These are phyloP conservation scores for Sebastes minor DNA, from an alignment of 2,797 vertebrate species.

Conservation along the genomic window DNA sequence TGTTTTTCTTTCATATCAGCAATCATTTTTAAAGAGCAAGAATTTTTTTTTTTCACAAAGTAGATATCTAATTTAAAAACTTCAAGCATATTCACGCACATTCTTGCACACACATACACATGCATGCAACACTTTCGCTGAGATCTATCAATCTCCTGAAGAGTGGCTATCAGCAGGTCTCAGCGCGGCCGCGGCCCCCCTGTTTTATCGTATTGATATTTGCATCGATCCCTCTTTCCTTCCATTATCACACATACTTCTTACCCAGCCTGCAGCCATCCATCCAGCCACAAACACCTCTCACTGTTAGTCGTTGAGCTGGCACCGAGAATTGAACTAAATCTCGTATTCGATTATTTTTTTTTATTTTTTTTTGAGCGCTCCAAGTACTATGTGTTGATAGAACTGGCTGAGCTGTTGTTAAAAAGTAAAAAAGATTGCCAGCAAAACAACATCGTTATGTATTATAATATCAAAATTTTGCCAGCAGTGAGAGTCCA, in stretches of 20 bases:
- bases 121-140: background rate
- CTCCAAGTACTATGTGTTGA: conserved; percentile 20
- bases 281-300: conserved; percentile 44
- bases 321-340: conserved; percentile 35
- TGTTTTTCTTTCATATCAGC: background rate
- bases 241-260: conserved; percentile 76
- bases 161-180: conserved; percentile 59
- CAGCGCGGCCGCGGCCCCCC: conserved; percentile 23
- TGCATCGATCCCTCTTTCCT: conserved; percentile 73
- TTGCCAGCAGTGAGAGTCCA: background rate
- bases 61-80: conserved; percentile 13
- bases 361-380: conserved; percentile 22
- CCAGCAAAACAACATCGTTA: background rate
- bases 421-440: conserved; percentile 17
- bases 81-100: background rate
- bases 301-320: conserved; percentile 28
- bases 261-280: conserved; percentile 48
- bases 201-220: conserved; percentile 79
- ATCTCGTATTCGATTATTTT: conserved; percentile 45
- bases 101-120: background rate
- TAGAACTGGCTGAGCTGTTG: background rate
- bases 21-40: conserved; percentile 18
- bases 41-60: background rate
- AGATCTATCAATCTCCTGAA: conserved; percentile 50
- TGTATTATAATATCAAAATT: background rate